Evolutionary conservation across 2,797 vertebrate genomes (phyloP), one percentile per base, ranked within the genome.

Genomic region (Moxostoma hubbsi): DNA sequence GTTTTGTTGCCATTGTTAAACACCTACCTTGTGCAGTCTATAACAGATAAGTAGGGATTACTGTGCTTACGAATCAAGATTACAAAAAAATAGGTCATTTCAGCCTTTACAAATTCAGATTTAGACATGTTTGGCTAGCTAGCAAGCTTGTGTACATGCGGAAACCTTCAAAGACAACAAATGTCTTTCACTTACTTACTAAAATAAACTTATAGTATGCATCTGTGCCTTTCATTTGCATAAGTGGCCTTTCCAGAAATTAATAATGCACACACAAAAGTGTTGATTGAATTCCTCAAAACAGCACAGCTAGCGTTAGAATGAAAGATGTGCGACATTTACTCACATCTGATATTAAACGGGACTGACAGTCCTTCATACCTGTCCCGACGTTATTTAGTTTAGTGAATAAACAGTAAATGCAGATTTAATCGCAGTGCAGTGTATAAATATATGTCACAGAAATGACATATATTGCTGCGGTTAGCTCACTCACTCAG

Each of bases 401-500:
- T 5, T 9, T 59, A 13, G 2, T 6, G 4, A 5, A 5, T 10
- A 45, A 16, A 45, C 10, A 2, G 2, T 9, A 24, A 47, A 16
- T 13, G 10, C 45, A 5, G 10, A 45, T 45, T 9, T 51, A 51
- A 18, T 10, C 47, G 16, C 12, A 36, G 1, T 57, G 7, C 15
- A 50, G 16, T 15, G 9, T 36, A 59, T 11, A 36, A 36, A 46
- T n/a, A n/a, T n/a, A 24, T 1, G 7, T 4, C 36, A 1, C 50
- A 13, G 43, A 1, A 10, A 49, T 16, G 46, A 4, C 36, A 36
- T 36, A 36, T 36, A 36, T 36, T 36, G 9, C n/a, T n/a, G 18
- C 5, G 16, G 13, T 80, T 50, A 18, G 15, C 7, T 16, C 55
- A 89, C 94, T 54, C 90, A 95, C 94, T 95, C 64, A 95, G 92